A percentile compares a stretch with the other conserved stretches of the same genome.
Conservation (phyloP, 2,797 vertebrate genomes). For the Megaceryle alcyon region DNA sequence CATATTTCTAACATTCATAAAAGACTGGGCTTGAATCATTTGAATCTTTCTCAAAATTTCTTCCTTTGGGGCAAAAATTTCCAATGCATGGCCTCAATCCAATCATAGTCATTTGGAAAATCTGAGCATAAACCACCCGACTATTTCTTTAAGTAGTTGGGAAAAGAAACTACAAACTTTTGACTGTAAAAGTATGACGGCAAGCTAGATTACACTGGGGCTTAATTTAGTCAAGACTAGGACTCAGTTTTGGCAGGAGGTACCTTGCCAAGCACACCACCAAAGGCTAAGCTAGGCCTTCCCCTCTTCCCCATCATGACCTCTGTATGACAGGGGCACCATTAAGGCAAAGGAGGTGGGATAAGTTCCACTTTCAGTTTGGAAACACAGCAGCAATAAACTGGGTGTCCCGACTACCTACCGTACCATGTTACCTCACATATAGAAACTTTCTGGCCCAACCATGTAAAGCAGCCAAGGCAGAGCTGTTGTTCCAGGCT, state of each 20-base stretch:
- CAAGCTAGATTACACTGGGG: not conserved
- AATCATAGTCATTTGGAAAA: constrained; percentile 22
- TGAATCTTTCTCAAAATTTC: constrained; percentile 60
- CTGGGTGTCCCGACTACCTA: not conserved
- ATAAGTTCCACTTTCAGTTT: not conserved
- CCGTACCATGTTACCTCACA: not conserved
- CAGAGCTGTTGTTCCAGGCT: not conserved
- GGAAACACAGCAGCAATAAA: not conserved
- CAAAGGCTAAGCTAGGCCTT: not conserved
- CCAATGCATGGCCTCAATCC: not conserved
- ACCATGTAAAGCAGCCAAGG: not conserved
- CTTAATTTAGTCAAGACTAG: not conserved
- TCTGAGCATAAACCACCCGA: not conserved
- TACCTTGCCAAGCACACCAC: not conserved
- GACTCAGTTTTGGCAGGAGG: not conserved
- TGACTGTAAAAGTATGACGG: not conserved
- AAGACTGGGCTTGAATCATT: constrained; percentile 53
- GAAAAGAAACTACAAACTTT: constrained; percentile 36
- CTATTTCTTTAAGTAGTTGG: not conserved
- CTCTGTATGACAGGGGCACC: not conserved
- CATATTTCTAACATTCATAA: constrained; percentile 66
- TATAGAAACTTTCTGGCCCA: not conserved
- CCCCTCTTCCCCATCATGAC: not conserved
- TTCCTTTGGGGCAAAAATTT: constrained; percentile 63
- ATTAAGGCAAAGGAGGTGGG: not conserved